Base-by-base conservation (phyloP, 2,888 invertebrate genomes). In the Sceliomorpha sp. region DNA sequence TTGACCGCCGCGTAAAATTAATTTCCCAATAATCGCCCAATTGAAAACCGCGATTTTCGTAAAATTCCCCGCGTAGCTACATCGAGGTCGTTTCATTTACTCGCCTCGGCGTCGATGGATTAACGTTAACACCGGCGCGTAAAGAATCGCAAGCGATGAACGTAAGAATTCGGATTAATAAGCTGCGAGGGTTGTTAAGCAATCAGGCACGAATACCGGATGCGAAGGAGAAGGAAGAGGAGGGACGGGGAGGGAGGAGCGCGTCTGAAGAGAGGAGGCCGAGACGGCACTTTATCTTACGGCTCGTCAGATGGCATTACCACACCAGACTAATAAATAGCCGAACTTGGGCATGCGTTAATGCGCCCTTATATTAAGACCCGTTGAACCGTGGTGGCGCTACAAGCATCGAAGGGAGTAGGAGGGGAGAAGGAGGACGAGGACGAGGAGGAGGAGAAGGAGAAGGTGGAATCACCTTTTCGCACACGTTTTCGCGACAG, bases 261-360 rank as follows among this genome's bases (percentile, higher is more conserved):
- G 31, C 14, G 20, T 20, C 5, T 15, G 27, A 14, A 6, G 14
- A 27, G n/a, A 31, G 36, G n/a, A 34, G 48, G 20, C 34, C 34
- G 31, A 51, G 40, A 42, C 59, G 45, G 67, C 50, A 75, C 74
- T 75, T 72, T 71, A 72, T 77, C 79, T 77, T 72, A 42, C 47
- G 70, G 48, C 72, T 80, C 79, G 75, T 80, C 80, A 80, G 76
- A 79, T 76, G 79, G 78, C 77, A 80, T 83, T 82, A 81, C 78
- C 80, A 68, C 72, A 76, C 70, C 71, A 78, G 80, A 79, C 82
- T 83, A 80, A 84, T 84, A 82, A 82, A 84, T 84, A 83, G 80
- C 73, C 71, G 73, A 83, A 84, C 78, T 84, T 84, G 79, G 77
- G 82, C 75, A 78, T 78, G 77, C 77, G 82, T 82, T 83, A 80